Base-by-base conservation (phyloP, 2,113 vertebrate genomes). In the Cricetomys ansorgei region DNA sequence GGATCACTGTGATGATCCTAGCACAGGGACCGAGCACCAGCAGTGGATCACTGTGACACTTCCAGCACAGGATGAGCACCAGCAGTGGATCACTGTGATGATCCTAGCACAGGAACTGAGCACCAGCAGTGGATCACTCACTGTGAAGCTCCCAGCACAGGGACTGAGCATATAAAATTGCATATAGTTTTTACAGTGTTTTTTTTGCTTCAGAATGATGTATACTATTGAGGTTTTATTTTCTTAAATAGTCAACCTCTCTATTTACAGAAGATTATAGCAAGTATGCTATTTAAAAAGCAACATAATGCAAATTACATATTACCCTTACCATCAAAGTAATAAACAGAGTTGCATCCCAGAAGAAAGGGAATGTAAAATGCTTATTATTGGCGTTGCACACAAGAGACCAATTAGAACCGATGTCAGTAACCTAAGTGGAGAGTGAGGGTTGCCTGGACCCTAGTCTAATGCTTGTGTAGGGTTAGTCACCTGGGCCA, bases 261-360 rank as follows among this genome's bases (percentile, higher is more conserved):
- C 37, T 59, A 43, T 55, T 88, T 10, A 80, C 21, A 45, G 59
- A 25, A 50, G 43, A 29, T 85, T 88, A 55, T 85, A 84, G 79
- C 40, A 85, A 43, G 12, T 29, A 27, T 21, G 62, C 4, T 45
- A 75, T 92, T 75, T 15, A 67, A 83, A 79, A 96, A n/a, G n/a
- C n/a, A n/a, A n/a, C n/a, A 62, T 21, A 94, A 84, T 75, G 57
- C 65, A 92, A 84, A 73, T 92, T 40, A 40, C 53, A 37, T 81
- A 16, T n/a, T 10, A 65, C 37, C 65, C 40, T 50, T 2, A 45
- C 70, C n/a, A 88, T 62, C 45, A 95, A 80, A 72, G 31, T 65
- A 91, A 95, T 85, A 76, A 62, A 65, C 23, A 15, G 15, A 37
- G 5, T 29, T 88, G 16, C 55, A 45, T 4, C 21, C 5, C 23